Evolutionary conservation across 2,797 vertebrate species (phyloP), one percentile per base, ranked within the genome.

Genomic region (Podarcis siculus): DNA sequence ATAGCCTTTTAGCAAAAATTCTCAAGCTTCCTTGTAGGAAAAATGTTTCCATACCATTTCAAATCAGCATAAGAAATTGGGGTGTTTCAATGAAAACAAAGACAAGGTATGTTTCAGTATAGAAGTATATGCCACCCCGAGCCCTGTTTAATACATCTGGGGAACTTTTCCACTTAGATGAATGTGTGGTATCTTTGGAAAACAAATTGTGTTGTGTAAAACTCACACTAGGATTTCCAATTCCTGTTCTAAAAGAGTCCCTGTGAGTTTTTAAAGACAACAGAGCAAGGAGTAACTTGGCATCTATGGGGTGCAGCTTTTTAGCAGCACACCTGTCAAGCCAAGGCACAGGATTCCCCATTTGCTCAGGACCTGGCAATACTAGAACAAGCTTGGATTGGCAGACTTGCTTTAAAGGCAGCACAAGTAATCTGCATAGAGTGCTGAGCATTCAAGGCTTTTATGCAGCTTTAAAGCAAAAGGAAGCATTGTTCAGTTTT

Each of bases 401-500:
- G 30, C 30, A 3, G 45, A 4, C 77, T 64, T 80, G 37, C 15
- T 67, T 19, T 58, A 80, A 80, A 85, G 69, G 21, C 49, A 67
- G 5, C 25, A 80, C 23, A 45, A 79, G 32, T 61, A 79, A 89
- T 72, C 69, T 66, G 67, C 37, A 72, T 58, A 72, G 35, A 79
- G 76, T 79, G 76, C 82, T 64, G 49, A 58, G 66, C 32, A 89
- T 80, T 85, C 67, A 79, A 45, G 21, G 55, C 77, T 85, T 79
- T 61, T 75, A 73, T 75, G n/a, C 3, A 75, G 55, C 77, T 89
- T 80, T 72, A 64, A 80, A 89, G 69, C 77, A 79, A 80, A 89
- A 72, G 76, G 66, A 79, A 78, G 49, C 75, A 85, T 85, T 89
- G 82, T 89, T 84, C 58, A 4, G 21, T 37, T 75, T 35, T 85